Percentiles rank a stretch among this genome's conserved stretches.
These are phyloP conservation scores for Rotaria socialis DNA, from an alignment of 2,888 invertebrate species.

Conservation along the genomic window DNA sequence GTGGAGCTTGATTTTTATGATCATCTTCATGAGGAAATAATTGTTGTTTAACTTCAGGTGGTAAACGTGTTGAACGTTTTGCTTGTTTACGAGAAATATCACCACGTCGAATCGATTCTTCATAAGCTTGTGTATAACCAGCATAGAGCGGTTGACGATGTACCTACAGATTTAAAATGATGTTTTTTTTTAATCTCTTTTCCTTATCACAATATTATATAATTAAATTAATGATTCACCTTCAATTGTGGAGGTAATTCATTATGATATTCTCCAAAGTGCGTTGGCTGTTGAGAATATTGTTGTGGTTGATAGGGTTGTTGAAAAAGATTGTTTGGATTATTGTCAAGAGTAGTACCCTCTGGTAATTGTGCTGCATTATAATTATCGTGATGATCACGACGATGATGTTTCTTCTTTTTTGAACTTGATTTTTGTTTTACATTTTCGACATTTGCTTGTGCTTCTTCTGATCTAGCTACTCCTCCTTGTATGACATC, in stretches of 20 bases:
- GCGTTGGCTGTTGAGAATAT: neutral
- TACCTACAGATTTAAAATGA: neutral
- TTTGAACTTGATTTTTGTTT: neutral
- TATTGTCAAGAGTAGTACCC: neutral
- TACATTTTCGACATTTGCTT: neutral
- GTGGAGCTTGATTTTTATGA: neutral
- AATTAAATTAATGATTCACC: neutral
- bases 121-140: constrained; percentile 31
- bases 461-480: neutral
- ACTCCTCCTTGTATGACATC: neutral
- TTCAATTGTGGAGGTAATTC: constrained; percentile 24
- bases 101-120: constrained; percentile 23
- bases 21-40: constrained; percentile 33
- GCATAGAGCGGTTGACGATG: constrained; percentile 25
- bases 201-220: neutral
- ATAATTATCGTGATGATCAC: neutral
- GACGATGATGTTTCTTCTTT: constrained; percentile 14
- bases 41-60: constrained; percentile 17
- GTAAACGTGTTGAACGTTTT: constrained; percentile 18
- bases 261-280: constrained; percentile 2
- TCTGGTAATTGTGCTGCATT: neutral
- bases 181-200: neutral
- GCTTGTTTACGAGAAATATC: constrained; percentile 18
- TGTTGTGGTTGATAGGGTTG: neutral
- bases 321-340: neutral